Conservation (phyloP, 1,140 invertebrate species). For the Tetraneura akinire region DNA sequence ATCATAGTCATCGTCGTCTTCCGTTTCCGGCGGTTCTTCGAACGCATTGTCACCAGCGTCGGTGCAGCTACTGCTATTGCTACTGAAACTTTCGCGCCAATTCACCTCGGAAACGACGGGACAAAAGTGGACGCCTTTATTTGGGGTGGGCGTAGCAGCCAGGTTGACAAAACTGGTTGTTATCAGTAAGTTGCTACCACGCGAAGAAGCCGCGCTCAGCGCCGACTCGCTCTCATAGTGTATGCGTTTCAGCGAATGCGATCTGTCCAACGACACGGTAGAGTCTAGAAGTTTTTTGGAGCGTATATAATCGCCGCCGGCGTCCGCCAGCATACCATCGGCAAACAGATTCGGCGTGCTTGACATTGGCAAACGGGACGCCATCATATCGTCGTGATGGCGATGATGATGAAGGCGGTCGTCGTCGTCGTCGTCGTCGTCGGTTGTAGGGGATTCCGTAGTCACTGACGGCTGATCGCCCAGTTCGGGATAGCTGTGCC, state of each 20-base stretch:
- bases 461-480: constrained; percentile 51
- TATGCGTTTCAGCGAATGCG: constrained; percentile 54
- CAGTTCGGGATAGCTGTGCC: constrained; percentile 56
- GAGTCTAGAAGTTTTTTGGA: constrained; percentile 46
- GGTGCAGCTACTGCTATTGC: constrained; percentile 17
- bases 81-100: constrained; percentile 59
- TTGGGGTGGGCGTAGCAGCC: constrained; percentile 53
- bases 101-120: constrained; percentile 73
- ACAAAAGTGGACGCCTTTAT: constrained; percentile 68
- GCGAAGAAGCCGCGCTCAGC: constrained; percentile 48
- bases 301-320: constrained; percentile 55
- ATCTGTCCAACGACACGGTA: constrained; percentile 53
- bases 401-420: not conserved
- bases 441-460: constrained; percentile 33
- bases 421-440: constrained; percentile 35
- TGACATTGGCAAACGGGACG: constrained; percentile 58
- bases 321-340: constrained; percentile 50
- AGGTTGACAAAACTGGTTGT: constrained; percentile 56
- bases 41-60: constrained; percentile 28
- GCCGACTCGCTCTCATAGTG: constrained; percentile 53
- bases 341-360: constrained; percentile 68
- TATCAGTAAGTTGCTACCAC: constrained; percentile 55
- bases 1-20: constrained; percentile 56
- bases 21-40: constrained; percentile 54
- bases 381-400: constrained; percentile 54